Percentiles rank a stretch among this genome's conserved stretches.
These are phyloP conservation scores for Leptopilina boulardi DNA, from an alignment of 1,140 invertebrate species.

Conservation along the genomic window DNA sequence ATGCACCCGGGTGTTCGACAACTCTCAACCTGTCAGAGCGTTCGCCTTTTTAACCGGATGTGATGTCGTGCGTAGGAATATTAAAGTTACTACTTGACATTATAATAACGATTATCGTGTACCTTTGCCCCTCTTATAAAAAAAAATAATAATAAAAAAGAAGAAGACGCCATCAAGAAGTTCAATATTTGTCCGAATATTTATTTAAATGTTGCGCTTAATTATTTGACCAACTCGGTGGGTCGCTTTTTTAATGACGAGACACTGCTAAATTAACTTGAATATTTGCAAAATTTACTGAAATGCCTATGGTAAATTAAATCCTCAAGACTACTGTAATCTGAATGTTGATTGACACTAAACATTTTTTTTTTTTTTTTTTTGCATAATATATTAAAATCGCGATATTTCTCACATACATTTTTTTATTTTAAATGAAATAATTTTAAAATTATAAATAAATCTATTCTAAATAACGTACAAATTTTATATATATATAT, in stretches of 20 bases:
- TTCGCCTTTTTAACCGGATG: slow-evolving; percentile 50
- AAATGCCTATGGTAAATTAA: slow-evolving; percentile 10
- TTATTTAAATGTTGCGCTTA: slow-evolving; percentile 15
- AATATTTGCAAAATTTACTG: not conserved
- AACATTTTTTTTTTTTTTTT: not conserved
- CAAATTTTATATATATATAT: too few species aligned
- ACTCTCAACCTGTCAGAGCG: slow-evolving; percentile 28
- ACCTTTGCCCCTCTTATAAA: slow-evolving; percentile 13
- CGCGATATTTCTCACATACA: too few species aligned
- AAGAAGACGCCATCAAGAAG: not conserved
- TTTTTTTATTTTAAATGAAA: too few species aligned
- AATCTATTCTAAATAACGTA: too few species aligned
- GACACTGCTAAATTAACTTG: not conserved
- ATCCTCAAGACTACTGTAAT: not conserved
- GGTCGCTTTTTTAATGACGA: slow-evolving; percentile 9
- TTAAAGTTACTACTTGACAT: slow-evolving; percentile 44
- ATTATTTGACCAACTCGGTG: not conserved
- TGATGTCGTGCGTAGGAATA: slow-evolving; percentile 47
- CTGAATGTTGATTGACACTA: not conserved
- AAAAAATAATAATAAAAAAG: not conserved
- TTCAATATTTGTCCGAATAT: slow-evolving; percentile 4
- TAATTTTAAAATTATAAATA: too few species aligned
- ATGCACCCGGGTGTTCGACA: slow-evolving; percentile 35
- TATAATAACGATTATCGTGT: slow-evolving; percentile 38
- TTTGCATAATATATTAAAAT: too few species aligned